phyloP scores from a whole-genome alignment of 2,113 vertebrate genomes.

The Eudyptes chrysolophus region DNA sequence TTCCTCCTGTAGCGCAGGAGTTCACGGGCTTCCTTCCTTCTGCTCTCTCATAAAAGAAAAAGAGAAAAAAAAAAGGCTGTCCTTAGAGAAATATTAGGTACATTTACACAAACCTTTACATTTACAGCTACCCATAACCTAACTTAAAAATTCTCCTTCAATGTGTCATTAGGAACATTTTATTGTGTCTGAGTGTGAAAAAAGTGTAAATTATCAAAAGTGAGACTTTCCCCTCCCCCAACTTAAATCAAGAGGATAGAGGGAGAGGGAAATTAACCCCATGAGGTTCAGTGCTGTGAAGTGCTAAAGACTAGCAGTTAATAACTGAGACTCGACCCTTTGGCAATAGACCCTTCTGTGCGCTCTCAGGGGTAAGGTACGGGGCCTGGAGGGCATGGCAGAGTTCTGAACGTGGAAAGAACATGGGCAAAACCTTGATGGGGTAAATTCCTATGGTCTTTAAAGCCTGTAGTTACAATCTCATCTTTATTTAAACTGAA shows the following conservation, averaged over 20 bases:
- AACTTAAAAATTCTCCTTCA: background rate
- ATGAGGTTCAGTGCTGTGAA: background rate
- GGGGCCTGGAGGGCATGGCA: background rate
- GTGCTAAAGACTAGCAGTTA: background rate
- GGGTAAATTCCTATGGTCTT: background rate
- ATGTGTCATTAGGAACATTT: background rate
- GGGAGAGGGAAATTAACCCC: background rate
- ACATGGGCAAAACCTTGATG: no score
- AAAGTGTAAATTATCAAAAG: background rate
- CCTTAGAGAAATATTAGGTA: background rate
- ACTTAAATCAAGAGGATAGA: background rate
- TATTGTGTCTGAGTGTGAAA: background rate
- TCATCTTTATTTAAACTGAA: background rate
- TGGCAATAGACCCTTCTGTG: background rate
- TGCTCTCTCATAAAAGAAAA: no score
- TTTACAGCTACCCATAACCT: background rate
- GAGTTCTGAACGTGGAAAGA: background rate
- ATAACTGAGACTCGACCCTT: background rate
- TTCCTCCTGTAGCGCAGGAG: no score
- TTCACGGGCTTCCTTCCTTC: no score
- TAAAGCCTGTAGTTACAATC: background rate
- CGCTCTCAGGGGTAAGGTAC: background rate
- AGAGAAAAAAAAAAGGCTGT: no score
- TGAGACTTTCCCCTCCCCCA: accelerated
- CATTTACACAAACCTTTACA: background rate